Conservation (phyloP, 2,113 vertebrate genomes). For the Tachysurus fulvidraco region DNA sequence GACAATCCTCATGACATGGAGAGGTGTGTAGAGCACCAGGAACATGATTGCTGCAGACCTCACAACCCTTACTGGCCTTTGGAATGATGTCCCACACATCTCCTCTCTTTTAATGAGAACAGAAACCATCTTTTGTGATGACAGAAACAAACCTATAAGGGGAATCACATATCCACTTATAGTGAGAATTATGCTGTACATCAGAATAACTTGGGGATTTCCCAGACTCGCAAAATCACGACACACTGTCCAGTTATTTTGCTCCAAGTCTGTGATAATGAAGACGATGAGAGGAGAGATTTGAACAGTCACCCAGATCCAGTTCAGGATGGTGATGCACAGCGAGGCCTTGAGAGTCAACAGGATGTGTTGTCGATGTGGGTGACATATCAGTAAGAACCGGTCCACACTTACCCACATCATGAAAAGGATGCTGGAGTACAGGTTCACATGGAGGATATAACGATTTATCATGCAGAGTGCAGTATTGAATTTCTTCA, state of each 20-base stretch:
- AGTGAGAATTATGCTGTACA: neutral
- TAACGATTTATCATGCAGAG: neutral
- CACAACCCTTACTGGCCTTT: slow-evolving; percentile 73
- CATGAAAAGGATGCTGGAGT: slow-evolving; percentile 24
- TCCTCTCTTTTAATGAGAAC: slow-evolving; percentile 71
- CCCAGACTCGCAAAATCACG: slow-evolving; percentile 79
- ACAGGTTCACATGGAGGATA: slow-evolving; percentile 21
- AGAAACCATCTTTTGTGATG: slow-evolving; percentile 73
- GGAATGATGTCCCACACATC: slow-evolving; percentile 60
- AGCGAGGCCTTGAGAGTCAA: slow-evolving; percentile 69
- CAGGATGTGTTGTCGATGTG: slow-evolving; percentile 70
- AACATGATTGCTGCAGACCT: slow-evolving; percentile 74
- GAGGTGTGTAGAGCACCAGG: slow-evolving; percentile 81
- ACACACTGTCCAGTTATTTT: slow-evolving; percentile 60
- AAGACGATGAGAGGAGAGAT: slow-evolving; percentile 75
- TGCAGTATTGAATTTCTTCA: neutral
- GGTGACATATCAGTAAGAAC: neutral
- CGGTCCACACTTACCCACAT: slow-evolving; percentile 27
- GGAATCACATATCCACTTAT: neutral
- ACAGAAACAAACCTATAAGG: slow-evolving; percentile 71
- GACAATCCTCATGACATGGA: slow-evolving; percentile 84
- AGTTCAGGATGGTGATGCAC: slow-evolving; percentile 69
- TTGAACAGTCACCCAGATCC: slow-evolving; percentile 78
- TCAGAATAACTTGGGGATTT: rapidly evolving
- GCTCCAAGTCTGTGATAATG: slow-evolving; percentile 50